phyloP scores from a whole-genome alignment of 1,140 invertebrate species.

The Zaprionus taronus region DNA sequence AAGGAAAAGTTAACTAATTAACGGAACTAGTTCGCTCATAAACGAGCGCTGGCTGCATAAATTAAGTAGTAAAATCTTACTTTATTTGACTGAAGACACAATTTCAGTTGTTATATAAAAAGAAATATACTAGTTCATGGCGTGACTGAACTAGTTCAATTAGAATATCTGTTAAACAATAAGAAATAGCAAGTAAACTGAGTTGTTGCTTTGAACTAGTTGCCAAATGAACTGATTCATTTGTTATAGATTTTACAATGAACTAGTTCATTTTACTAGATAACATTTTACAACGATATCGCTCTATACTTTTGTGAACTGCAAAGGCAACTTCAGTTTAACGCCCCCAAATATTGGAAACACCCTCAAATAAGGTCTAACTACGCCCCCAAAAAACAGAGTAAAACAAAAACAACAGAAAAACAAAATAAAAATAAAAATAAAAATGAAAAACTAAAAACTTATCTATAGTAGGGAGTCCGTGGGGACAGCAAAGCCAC shows the following conservation, averaged over 20 bases:
- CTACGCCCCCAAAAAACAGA: conserved; percentile 32
- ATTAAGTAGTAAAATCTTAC: not conserved
- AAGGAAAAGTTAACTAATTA: conserved; percentile 4
- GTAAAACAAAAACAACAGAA: not conserved
- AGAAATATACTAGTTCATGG: not conserved
- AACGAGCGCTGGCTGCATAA: not conserved
- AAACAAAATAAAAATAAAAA: not conserved
- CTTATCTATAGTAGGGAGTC: conserved; percentile 17
- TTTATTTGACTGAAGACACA: not conserved
- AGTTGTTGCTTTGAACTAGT: too few relatives aligned
- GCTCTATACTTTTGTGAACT: too few relatives aligned
- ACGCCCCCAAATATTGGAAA: conserved; percentile 26
- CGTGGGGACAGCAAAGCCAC: conserved; percentile 12
- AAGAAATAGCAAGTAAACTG: too few relatives aligned
- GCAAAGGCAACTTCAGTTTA: conserved; percentile 10
- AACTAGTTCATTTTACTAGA: not conserved
- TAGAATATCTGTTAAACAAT: not conserved
- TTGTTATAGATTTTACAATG: not conserved
- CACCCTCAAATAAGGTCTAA: conserved; percentile 33
- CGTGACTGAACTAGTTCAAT: not conserved
- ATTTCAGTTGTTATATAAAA: not conserved
- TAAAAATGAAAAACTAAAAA: not conserved
- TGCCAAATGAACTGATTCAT: not conserved
- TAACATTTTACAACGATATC: not conserved
- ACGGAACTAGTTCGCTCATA: not conserved